These are phyloP conservation scores for Anisognathus igniventris DNA, from an alignment of 2,797 vertebrate genomes.

Conservation along the genomic window DNA sequence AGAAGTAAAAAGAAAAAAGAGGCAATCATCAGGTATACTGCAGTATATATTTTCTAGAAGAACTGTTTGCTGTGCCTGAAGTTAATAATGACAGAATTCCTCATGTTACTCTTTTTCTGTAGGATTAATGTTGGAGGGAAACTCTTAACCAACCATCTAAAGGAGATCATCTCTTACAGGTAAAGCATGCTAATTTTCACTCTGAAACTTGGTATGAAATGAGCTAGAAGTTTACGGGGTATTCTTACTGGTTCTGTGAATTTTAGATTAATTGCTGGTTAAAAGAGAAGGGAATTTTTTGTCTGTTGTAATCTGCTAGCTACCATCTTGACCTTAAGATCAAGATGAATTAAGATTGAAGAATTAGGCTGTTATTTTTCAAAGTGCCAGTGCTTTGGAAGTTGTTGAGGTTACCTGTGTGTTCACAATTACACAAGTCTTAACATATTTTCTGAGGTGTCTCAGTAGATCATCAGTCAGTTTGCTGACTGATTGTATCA, in stretches of 20 bases:
- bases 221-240: not conserved
- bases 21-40: conserved; percentile 88
- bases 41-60: not conserved
- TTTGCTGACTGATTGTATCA: not conserved
- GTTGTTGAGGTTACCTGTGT: not conserved
- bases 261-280: not conserved
- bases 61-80: not conserved
- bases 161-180: conserved; percentile 99
- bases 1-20: conserved; percentile 94
- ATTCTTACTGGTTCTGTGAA: not conserved
- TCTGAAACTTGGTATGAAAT: not conserved
- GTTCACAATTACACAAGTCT: not conserved
- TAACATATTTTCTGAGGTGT: not conserved
- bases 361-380: not conserved
- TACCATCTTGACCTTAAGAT: not conserved
- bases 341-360: not conserved
- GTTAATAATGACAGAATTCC: not conserved
- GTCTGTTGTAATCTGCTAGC: not conserved
- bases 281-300: not conserved
- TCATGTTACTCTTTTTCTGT: not conserved
- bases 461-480: not conserved
- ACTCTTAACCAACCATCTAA: conserved; percentile 94
- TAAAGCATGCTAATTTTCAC: conserved; percentile 52
- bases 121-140: conserved; percentile 98
- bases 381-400: not conserved